Conservation (phyloP, 92 coral and sea anemone genomes). For the Zoanthus sansibaricus region DNA sequence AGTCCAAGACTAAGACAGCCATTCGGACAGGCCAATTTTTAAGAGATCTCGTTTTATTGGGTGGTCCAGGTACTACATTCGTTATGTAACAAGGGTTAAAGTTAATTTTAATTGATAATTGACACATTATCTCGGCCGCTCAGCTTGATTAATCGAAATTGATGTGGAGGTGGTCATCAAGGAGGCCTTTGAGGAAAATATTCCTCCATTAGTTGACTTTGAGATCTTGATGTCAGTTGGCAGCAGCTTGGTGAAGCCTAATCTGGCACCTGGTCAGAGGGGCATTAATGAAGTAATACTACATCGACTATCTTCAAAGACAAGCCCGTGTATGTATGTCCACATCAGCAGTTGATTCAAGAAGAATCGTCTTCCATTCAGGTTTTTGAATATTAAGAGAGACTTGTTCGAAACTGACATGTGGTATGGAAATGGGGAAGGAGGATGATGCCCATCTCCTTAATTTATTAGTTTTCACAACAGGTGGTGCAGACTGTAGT, state of each 20-base stretch:
- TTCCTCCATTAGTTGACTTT: slow-evolving; percentile 39
- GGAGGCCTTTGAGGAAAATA: slow-evolving; percentile 48
- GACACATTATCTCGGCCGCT: background rate
- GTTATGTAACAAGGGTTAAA: too few species aligned
- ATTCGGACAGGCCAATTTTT: background rate
- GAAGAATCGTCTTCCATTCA: background rate
- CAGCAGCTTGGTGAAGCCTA: slow-evolving; percentile 28
- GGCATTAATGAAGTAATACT: slow-evolving; percentile 33
- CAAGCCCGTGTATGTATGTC: slow-evolving; percentile 31
- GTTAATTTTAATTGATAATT: background rate
- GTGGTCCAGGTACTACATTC: background rate
- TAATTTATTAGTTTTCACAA: too few species aligned
- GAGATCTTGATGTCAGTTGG: slow-evolving; percentile 44
- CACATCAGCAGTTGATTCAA: background rate
- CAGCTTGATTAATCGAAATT: background rate
- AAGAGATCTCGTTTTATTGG: background rate
- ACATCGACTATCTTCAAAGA: slow-evolving; percentile 11
- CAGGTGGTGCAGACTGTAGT: too few species aligned
- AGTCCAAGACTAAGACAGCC: background rate
- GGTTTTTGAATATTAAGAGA: too few species aligned
- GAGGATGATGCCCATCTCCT: too few species aligned
- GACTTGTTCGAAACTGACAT: too few species aligned
- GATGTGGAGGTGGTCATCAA: slow-evolving; percentile 34
- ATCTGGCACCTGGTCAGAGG: slow-evolving; percentile 45
- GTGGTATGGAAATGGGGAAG: too few species aligned